Conservation (phyloP, 2,797 vertebrate genomes). For the Pantherophis vulpinus region DNA sequence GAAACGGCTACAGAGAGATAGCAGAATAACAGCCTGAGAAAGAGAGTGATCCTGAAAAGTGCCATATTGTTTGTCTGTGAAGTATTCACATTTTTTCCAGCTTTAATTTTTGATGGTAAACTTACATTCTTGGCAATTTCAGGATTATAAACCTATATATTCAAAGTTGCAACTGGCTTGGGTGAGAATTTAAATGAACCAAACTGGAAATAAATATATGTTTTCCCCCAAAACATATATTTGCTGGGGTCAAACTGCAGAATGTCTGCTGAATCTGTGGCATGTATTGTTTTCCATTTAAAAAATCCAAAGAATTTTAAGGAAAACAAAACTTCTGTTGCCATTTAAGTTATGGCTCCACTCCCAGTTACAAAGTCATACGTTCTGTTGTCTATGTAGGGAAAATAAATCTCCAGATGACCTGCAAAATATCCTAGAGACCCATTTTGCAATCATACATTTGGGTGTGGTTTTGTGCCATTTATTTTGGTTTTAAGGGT, state of each 20-base stretch:
- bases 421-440: background rate
- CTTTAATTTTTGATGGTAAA: background rate
- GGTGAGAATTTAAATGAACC: background rate
- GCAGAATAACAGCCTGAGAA: background rate
- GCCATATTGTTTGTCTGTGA: background rate
- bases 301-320: background rate
- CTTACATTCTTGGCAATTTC: background rate
- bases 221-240: background rate
- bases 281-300: background rate
- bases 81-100: background rate
- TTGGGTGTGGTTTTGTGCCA: background rate
- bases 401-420: background rate
- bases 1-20: background rate
- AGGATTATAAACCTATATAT: background rate
- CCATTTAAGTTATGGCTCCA: background rate
- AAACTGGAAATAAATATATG: background rate
- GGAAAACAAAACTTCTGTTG: background rate
- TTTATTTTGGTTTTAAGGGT: background rate
- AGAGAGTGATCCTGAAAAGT: background rate
- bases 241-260: background rate
- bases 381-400: background rate
- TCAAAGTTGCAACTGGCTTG: background rate
- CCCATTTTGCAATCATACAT: background rate
- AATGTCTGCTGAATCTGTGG: background rate
- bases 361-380: background rate